Evolutionary conservation across 2,113 vertebrate species (phyloP).

Genomic region (Todiramphus chloris): DNA sequence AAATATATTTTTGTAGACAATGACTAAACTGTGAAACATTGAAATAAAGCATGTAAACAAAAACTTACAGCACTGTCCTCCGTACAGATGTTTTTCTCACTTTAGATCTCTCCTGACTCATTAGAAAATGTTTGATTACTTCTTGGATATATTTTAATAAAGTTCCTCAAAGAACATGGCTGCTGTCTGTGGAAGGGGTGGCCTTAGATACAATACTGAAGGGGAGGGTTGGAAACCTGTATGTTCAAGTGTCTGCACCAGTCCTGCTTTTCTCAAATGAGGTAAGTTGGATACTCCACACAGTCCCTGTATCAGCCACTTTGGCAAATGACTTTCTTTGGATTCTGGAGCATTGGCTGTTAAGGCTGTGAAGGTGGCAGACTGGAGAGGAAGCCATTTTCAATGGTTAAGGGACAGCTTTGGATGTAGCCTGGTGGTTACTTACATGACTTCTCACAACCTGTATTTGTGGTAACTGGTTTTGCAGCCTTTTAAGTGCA

Average conservation of each 20-base stretch:
- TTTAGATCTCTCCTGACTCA: constrained; percentile 51
- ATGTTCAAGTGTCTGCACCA: background rate
- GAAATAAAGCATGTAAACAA: constrained; percentile 75
- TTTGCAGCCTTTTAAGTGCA: background rate
- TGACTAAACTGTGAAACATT: constrained; percentile 78
- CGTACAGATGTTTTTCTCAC: constrained; percentile 67
- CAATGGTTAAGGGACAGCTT: background rate
- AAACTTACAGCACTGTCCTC: constrained; percentile 62
- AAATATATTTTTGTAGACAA: constrained; percentile 81
- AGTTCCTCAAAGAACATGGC: constrained; percentile 62
- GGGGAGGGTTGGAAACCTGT: background rate
- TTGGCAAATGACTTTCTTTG: background rate
- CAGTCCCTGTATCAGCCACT: background rate
- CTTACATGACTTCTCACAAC: background rate
- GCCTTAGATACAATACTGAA: background rate
- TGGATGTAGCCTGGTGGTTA: background rate
- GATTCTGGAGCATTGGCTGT: background rate
- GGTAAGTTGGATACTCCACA: background rate
- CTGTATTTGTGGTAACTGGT: background rate
- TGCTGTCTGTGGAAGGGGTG: constrained; percentile 48
- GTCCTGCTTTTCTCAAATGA: background rate
- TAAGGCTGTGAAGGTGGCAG: background rate
- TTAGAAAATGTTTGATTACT: constrained; percentile 72
- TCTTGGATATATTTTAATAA: constrained; percentile 77
- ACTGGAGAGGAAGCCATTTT: background rate